These are phyloP conservation scores for Stenopsyche tienmushanensis DNA, from an alignment of 1,140 invertebrate genomes.

Conservation along the genomic window DNA sequence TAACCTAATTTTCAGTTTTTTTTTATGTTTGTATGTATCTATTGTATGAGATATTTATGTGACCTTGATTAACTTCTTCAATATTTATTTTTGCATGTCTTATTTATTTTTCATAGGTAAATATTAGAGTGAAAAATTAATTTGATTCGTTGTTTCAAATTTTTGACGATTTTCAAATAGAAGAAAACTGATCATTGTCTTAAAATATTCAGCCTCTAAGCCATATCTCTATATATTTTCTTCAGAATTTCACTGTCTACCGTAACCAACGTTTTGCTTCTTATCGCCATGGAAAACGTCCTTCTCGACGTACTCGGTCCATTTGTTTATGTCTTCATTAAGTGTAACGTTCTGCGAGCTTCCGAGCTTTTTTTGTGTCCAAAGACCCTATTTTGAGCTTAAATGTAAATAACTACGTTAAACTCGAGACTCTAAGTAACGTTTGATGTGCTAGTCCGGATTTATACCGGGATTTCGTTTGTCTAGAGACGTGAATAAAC, in stretches of 20 bases:
- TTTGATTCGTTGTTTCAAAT: no score
- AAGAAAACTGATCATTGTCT: no score
- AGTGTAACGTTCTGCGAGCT: constrained; percentile 27
- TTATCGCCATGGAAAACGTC: constrained; percentile 26
- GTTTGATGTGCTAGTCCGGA: not conserved
- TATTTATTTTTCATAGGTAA: not conserved
- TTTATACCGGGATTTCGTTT: constrained; percentile 2
- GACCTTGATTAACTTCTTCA: no score
- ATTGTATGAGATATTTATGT: no score
- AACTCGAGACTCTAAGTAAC: not conserved
- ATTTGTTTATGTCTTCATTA: constrained; percentile 40
- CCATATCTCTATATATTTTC: no score
- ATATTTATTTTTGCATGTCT: not conserved
- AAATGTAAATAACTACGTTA: constrained; percentile 29
- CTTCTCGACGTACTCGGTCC: constrained; percentile 23
- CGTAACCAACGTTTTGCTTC: not conserved
- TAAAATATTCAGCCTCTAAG: no score
- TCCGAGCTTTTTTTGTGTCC: constrained; percentile 23
- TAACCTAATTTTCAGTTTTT: constrained; percentile 12
- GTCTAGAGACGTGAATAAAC: constrained; percentile 3
- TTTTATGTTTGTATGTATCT: no score
- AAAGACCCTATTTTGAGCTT: constrained; percentile 24
- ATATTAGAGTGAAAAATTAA: no score
- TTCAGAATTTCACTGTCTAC: no score
- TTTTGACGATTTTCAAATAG: no score